Conservation (phyloP, 1,140 invertebrate genomes). For the Lepidostoma basale region DNA sequence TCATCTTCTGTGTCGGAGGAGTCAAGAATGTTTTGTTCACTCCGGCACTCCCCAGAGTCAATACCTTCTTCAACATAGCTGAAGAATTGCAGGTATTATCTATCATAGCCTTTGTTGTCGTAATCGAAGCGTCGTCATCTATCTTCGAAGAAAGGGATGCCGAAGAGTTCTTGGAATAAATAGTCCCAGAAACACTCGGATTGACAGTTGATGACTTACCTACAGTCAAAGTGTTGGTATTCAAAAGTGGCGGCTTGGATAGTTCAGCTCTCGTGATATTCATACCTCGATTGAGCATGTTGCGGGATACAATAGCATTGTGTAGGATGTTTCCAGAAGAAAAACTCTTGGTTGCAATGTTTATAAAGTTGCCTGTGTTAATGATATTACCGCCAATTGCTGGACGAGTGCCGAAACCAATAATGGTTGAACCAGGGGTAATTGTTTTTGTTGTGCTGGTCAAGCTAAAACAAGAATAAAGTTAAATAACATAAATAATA, state of each 20-base stretch:
- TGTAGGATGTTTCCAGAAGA: conserved; percentile 60
- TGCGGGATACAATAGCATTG: conserved; percentile 58
- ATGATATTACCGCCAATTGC: conserved; percentile 50
- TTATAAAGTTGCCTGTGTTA: conserved; percentile 54
- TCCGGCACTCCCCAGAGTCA: conserved; percentile 57
- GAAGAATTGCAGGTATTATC: conserved; percentile 60
- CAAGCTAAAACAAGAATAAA: conserved; percentile 51
- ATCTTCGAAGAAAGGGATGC: conserved; percentile 33
- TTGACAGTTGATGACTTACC: conserved; percentile 14
- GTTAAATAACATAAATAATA: background rate
- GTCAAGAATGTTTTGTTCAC: conserved; percentile 59
- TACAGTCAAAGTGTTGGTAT: conserved; percentile 10
- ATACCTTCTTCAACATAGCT: conserved; percentile 60
- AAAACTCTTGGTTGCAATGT: conserved; percentile 57
- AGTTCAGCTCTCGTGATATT: conserved; percentile 32
- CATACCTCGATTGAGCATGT: conserved; percentile 43
- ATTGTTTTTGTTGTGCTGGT: conserved; percentile 56
- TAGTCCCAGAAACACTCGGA: conserved; percentile 19
- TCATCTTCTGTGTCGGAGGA: conserved; percentile 59
- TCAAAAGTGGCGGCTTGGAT: conserved; percentile 19
- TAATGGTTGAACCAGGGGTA: conserved; percentile 56
- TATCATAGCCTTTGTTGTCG: conserved; percentile 58
- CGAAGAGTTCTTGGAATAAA: conserved; percentile 16
- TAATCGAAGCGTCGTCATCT: conserved; percentile 43
- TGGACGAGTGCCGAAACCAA: conserved; percentile 54